Evolutionary conservation across 2,113 vertebrate species (phyloP).

Genomic region (Zingel zingel): DNA sequence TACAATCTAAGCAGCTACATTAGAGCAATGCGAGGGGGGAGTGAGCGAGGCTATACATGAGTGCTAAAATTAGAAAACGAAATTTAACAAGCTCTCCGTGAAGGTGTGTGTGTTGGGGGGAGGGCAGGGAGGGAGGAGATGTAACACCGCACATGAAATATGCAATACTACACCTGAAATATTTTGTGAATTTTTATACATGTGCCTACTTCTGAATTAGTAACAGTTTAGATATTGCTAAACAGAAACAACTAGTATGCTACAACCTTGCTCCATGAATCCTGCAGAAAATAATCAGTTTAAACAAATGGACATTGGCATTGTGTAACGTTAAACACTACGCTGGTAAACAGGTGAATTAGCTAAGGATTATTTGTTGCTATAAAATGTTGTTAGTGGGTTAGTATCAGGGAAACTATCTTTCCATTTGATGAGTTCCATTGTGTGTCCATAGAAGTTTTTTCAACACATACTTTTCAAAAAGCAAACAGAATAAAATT

Average conservation of each 20-base stretch:
- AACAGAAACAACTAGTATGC: background rate
- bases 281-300: background rate
- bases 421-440: constrained; percentile 20
- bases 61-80: constrained; percentile 62
- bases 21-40: constrained; percentile 18
- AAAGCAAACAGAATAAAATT: no score
- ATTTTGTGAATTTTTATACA: constrained; percentile 25
- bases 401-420: constrained; percentile 12
- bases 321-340: background rate
- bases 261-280: background rate
- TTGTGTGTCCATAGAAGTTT: no score
- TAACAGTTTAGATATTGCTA: background rate
- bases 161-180: constrained; percentile 56
- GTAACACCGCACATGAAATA: constrained; percentile 60
- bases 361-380: background rate
- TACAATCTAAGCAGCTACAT: constrained; percentile 51
- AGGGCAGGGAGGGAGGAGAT: constrained; percentile 39
- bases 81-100: constrained; percentile 49
- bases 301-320: background rate
- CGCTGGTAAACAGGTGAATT: background rate
- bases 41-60: constrained; percentile 18
- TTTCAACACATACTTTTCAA: no score
- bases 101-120: background rate
- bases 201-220: background rate
- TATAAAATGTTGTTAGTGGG: background rate